phyloP scores from a whole-genome alignment of 1,140 invertebrate species.

The Apocrypta bakeri region DNA sequence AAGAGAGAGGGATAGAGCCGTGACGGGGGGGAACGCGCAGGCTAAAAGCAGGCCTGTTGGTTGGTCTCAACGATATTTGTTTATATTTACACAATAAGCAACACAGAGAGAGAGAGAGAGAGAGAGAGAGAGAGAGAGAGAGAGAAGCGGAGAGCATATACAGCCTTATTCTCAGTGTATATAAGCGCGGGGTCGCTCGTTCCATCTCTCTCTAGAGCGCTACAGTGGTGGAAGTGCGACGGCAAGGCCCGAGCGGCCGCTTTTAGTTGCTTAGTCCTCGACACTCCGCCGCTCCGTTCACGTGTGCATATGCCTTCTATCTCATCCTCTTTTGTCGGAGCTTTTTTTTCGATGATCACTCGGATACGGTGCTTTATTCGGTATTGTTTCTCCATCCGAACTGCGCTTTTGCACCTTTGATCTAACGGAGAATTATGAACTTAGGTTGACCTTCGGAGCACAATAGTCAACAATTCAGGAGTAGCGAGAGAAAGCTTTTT shows the following conservation, averaged over 20 bases:
- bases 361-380: background rate
- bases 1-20: constrained; percentile 52
- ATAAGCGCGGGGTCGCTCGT: background rate
- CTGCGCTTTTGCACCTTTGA: background rate
- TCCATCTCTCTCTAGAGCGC: constrained; percentile 16
- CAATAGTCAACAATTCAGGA: background rate
- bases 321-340: background rate
- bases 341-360: background rate
- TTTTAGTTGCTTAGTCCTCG: constrained; percentile 72
- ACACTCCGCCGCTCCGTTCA: constrained; percentile 64
- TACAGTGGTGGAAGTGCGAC: constrained; percentile 10
- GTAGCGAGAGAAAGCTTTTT: background rate
- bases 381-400: background rate
- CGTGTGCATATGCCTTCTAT: constrained; percentile 37
- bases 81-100: constrained; percentile 76
- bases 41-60: constrained; percentile 75
- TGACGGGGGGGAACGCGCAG: constrained; percentile 55
- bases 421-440: background rate
- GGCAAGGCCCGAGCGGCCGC: constrained; percentile 56
- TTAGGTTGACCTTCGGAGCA: background rate
- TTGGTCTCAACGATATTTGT: constrained; percentile 75
- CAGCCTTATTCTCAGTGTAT: background rate
- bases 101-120: constrained; percentile 52
- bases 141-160: too few species aligned
- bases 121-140: background rate